Percentiles rank a stretch among this genome's conserved stretches.
Evolutionary conservation across 30 jellyfish, hydroid and myxozoan species (phyloP).

Genomic region (Aurelia aurita complex sp. Pacific): DNA sequence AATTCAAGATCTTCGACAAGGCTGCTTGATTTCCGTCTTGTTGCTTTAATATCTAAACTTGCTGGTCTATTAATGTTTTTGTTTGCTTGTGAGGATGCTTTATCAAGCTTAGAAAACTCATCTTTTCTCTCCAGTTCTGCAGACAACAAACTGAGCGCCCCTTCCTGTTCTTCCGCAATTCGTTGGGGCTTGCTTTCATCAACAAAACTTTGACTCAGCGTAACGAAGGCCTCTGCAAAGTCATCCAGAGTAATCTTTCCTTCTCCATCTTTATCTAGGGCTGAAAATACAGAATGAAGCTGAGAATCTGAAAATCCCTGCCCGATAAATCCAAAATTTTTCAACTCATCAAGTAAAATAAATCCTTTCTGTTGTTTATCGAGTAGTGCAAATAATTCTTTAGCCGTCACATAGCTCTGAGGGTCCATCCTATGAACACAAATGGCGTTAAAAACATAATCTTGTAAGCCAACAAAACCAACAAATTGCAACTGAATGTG

Average conservation of each 20-base stretch:
- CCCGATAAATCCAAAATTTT: background rate
- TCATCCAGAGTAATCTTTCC: slow-evolving; percentile 64
- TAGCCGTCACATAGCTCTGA: slow-evolving; percentile 48
- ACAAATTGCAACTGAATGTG: too few relatives aligned
- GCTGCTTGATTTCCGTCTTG: too few relatives aligned
- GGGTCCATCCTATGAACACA: slow-evolving; percentile 22
- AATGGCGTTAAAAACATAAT: too few relatives aligned
- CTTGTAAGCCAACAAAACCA: too few relatives aligned
- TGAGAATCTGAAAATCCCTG: slow-evolving; percentile 52
- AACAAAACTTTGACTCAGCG: background rate
- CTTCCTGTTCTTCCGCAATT: too few relatives aligned
- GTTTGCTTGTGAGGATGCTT: background rate
- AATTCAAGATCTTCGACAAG: too few relatives aligned
- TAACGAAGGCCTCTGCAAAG: slow-evolving; percentile 64
- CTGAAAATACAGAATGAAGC: slow-evolving; percentile 56
- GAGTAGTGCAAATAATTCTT: slow-evolving; percentile 36
- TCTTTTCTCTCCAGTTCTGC: slow-evolving; percentile 9
- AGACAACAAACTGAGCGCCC: slow-evolving; percentile 17
- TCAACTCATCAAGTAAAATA: slow-evolving; percentile 40
- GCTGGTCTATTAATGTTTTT: background rate
- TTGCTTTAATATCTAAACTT: too few relatives aligned
- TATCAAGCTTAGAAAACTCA: background rate
- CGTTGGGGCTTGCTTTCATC: background rate
- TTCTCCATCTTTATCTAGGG: slow-evolving; percentile 60
- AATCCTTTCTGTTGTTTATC: slow-evolving; percentile 57